Conservation (phyloP, 2,797 vertebrate genomes). For the Vipera latastei region DNA sequence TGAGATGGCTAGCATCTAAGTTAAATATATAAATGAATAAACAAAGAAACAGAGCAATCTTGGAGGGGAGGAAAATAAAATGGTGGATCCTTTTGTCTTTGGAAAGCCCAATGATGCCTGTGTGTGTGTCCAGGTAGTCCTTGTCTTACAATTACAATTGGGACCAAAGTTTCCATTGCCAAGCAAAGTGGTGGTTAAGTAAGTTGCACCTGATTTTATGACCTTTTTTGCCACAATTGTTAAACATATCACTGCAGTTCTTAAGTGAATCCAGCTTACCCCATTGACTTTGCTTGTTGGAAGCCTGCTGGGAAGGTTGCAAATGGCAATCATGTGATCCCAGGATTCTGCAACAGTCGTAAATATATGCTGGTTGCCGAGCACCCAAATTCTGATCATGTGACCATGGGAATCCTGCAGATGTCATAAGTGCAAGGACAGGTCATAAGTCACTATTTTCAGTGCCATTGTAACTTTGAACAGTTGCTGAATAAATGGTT, state of each 20-base stretch:
- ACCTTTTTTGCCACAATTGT: background rate
- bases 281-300: background rate
- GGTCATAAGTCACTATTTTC: no score
- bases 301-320: background rate
- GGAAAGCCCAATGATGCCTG: background rate
- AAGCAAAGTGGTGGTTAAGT: background rate
- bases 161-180: background rate
- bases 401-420: background rate
- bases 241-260: background rate
- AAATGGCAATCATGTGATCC: background rate
- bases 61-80: background rate
- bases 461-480: no score
- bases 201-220: no score
- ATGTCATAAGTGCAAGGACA: background rate
- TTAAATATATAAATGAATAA: background rate
- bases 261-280: background rate
- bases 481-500: no score
- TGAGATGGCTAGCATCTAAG: background rate
- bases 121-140: background rate
- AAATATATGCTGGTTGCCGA: no score
- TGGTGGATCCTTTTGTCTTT: background rate
- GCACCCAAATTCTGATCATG: no score
- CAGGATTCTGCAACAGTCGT: no score
- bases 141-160: background rate
- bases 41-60: background rate